These are phyloP conservation scores for Toxotes lorentzi DNA, from an alignment of 2,797 vertebrate genomes.

Conservation along the genomic window DNA sequence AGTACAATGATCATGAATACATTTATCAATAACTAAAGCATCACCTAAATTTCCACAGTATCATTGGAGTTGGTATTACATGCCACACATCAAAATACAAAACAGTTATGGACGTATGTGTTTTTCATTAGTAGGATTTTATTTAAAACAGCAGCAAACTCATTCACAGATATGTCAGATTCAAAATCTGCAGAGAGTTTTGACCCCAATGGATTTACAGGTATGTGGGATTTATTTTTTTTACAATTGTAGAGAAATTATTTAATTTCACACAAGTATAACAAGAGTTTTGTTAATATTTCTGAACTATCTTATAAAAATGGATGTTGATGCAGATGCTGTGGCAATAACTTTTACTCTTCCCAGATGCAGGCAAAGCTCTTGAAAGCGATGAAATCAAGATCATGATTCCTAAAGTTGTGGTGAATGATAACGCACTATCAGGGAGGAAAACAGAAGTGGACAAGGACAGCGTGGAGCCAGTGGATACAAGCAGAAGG, in stretches of 20 bases:
- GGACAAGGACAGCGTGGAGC: slow-evolving; percentile 4
- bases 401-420: slow-evolving; percentile 20
- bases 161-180: slow-evolving; percentile 67
- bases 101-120: not conserved
- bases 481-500: slow-evolving; percentile 17
- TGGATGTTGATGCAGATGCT: slow-evolving; percentile 22
- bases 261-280: not conserved
- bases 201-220: slow-evolving; percentile 23
- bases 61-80: not conserved
- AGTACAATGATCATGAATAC: not conserved
- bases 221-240: slow-evolving; percentile 22
- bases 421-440: slow-evolving; percentile 20
- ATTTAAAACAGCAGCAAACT: slow-evolving; percentile 1
- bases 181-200: slow-evolving; percentile 51
- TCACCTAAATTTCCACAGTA: not conserved
- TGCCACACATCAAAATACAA: not conserved
- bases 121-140: not conserved
- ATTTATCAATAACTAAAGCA: too few species aligned
- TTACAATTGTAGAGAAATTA: not conserved
- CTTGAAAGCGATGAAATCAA: slow-evolving; percentile 74
- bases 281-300: not conserved
- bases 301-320: slow-evolving; percentile 30
- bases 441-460: slow-evolving; percentile 4
- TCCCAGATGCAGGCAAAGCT: slow-evolving; percentile 45
- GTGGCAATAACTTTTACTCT: slow-evolving; percentile 11